These are phyloP conservation scores for Pangasius mekongensis DNA, from an alignment of 2,797 vertebrate genomes.

Conservation along the genomic window DNA sequence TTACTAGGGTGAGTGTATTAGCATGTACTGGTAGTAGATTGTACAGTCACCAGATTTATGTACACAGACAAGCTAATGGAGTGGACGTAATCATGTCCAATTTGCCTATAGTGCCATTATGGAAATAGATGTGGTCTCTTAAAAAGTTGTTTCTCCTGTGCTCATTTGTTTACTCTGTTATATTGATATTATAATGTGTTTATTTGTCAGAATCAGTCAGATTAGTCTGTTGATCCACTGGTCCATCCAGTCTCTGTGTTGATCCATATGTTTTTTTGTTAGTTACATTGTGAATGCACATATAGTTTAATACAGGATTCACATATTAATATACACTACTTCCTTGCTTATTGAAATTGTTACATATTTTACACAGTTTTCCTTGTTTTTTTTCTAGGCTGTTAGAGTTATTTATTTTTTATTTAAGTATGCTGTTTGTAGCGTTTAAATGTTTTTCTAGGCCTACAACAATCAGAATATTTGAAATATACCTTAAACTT, in stretches of 20 bases:
- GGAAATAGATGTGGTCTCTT: constrained; percentile 7
- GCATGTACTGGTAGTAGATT: constrained; percentile 15
- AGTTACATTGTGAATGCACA: neutral
- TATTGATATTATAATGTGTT: neutral
- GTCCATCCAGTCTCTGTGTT: neutral
- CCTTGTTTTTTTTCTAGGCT: neutral
- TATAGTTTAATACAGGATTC: neutral
- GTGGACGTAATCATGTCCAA: constrained; percentile 5
- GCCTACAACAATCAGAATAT: neutral
- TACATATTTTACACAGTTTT: neutral
- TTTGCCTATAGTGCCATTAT: constrained; percentile 3
- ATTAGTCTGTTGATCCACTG: neutral
- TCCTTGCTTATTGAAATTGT: neutral
- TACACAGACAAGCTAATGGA: constrained; percentile 22
- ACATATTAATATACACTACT: neutral
- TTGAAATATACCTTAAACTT: neutral
- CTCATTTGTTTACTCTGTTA: neutral
- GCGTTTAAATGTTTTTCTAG: neutral
- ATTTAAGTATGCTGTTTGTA: neutral
- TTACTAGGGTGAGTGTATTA: neutral
- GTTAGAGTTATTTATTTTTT: neutral
- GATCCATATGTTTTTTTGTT: neutral
- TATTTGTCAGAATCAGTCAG: neutral
- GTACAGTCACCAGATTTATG: constrained; percentile 28
- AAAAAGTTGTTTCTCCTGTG: constrained; percentile 14